These are phyloP conservation scores for Avahi laniger DNA, from an alignment of 2,797 vertebrate species.

Conservation along the genomic window DNA sequence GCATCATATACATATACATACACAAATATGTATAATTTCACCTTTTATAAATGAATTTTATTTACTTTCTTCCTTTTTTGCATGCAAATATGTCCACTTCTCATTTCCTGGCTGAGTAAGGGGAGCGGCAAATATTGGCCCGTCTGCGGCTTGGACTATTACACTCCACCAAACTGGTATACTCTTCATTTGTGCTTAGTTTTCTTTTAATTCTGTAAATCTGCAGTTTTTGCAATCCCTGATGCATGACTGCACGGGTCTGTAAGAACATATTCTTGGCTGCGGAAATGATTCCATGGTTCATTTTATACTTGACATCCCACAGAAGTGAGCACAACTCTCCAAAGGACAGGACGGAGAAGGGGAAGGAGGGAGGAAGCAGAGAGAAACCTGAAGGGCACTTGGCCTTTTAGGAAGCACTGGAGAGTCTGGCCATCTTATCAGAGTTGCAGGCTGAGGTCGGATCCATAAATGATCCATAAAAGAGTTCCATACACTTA, in stretches of 20 bases:
- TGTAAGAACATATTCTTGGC: not conserved
- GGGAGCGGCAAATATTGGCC: conserved; percentile 17
- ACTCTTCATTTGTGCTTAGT: conserved; percentile 59
- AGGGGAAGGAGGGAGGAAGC: not conserved
- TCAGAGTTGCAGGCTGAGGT: not conserved
- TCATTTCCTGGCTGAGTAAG: not conserved
- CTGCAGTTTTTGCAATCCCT: not conserved
- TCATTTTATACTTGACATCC: not conserved
- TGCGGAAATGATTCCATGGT: not conserved
- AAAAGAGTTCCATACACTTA: not conserved
- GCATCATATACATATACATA: not conserved
- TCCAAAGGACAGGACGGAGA: not conserved
- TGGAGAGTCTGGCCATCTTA: not conserved
- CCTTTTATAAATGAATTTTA: conserved; percentile 53
- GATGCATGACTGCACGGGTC: not conserved
- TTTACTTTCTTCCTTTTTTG: not conserved
- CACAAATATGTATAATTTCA: not conserved
- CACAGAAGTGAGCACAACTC: not conserved
- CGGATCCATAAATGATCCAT: not conserved
- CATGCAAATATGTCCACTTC: not conserved
- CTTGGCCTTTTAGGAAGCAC: not conserved
- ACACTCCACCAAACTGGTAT: not conserved
- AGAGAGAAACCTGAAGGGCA: not conserved
- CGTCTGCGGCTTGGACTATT: not conserved
- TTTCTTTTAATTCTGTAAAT: conserved; percentile 60